Evolutionary conservation across 2,888 invertebrate genomes (phyloP), one percentile per base, ranked within the genome.

Genomic region (Ypsolopha scabrella): DNA sequence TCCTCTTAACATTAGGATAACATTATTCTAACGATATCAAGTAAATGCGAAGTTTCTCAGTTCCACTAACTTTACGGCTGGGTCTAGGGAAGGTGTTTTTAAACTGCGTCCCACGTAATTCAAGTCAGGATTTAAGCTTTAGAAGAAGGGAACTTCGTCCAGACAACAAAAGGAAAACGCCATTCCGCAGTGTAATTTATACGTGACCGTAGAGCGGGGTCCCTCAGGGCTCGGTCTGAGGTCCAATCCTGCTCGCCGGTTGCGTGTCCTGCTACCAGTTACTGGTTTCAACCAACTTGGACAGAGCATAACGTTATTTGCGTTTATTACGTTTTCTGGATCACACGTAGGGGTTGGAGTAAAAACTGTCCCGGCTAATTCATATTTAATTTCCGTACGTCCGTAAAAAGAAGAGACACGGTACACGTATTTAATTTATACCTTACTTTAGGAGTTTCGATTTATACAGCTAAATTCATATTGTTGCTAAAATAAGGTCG

Each of bases 51-150:
- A 43, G 34, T 11, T 51, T 36, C 9, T 37, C 37, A 34, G 35
- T 47, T 44, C 46, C 34, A 39, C 49, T 36, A 9, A 54, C 37
- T 49, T 53, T 52, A 65, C 64, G 61, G 60, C 60, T 60, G 67
- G 64, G 63, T 64, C 63, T 68, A 68, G 66, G 70, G 68, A 67
- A 74, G 72, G 72, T 78, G 70, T 72, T 69, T 73, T 69, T 69
- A 70, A 73, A 72, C 68, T 67, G 65, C 61, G 61, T 66, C 67
- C 68, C 67, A 67, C 70, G 75, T 81, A 78, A 80, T 76, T 82
- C 80, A 76, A 79, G 80, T 72, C 75, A 73, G 75, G 80, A 78
- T 81, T 81, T 80, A 73, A 80, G 74, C 73, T 72, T 72, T 73
- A 65, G 75, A 79, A 77, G 74, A 78, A 79, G 77, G 73, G 74